These are phyloP conservation scores for Notarius lentiginosus DNA, from an alignment of 2,113 vertebrate genomes.

Conservation along the genomic window DNA sequence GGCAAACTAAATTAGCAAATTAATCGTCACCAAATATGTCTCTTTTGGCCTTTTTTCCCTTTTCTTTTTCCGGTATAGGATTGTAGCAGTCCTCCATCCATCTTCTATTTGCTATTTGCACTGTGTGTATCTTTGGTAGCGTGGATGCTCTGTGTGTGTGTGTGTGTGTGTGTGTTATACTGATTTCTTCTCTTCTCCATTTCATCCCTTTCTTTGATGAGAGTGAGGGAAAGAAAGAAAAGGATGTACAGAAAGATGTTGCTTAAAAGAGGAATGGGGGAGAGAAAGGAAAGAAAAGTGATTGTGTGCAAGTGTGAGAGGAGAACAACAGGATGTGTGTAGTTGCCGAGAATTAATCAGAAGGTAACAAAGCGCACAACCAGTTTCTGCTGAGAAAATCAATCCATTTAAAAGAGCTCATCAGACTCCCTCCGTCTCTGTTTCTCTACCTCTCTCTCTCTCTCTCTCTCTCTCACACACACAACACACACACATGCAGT, in stretches of 20 bases:
- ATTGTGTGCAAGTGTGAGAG: neutral
- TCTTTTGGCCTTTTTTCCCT: neutral
- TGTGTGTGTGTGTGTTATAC: neutral
- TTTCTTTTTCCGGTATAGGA: neutral
- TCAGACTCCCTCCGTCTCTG: constrained; percentile 13
- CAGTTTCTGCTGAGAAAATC: constrained; percentile 44
- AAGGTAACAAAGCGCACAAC: constrained; percentile 43
- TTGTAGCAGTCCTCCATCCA: neutral
- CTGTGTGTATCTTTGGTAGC: neutral
- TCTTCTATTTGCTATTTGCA: neutral
- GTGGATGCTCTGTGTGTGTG: neutral
- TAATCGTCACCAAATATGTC: neutral
- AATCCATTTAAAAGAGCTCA: constrained; percentile 42
- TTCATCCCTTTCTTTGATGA: neutral
- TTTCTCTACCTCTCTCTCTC: neutral
- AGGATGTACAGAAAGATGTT: neutral
- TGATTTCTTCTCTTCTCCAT: neutral
- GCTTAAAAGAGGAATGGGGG: neutral
- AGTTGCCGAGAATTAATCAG: constrained; percentile 44
- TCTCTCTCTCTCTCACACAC: constrained; percentile 4
- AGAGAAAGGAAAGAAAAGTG: neutral
- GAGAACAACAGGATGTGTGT: constrained; percentile 29
- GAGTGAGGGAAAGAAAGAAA: constrained; percentile 3
- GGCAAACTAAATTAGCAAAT: neutral
- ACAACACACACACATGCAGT: neutral